These are phyloP conservation scores for Apamea epomidion DNA, from an alignment of 2,888 invertebrate genomes.

Conservation along the genomic window DNA sequence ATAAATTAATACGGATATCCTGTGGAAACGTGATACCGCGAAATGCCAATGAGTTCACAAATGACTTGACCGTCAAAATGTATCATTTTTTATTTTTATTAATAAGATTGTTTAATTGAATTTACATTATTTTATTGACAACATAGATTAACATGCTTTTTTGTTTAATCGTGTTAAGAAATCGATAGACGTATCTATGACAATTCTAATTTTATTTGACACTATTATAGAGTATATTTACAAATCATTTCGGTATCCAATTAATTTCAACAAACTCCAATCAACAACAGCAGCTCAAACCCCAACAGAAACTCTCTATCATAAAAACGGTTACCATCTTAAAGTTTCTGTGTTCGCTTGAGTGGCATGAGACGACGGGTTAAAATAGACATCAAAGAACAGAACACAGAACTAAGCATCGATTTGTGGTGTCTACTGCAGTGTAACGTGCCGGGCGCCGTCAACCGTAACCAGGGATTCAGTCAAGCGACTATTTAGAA, in stretches of 20 bases:
- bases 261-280: background rate
- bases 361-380: conserved; percentile 36
- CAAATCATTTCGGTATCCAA: background rate
- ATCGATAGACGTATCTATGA: background rate
- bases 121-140: background rate
- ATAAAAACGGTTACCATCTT: conserved; percentile 26
- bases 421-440: conserved; percentile 60
- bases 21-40: no score
- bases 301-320: background rate
- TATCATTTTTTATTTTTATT: background rate
- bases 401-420: conserved; percentile 41
- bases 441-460: conserved; percentile 37
- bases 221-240: background rate
- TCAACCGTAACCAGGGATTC: conserved; percentile 32
- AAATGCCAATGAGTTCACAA: background rate
- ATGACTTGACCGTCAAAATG: background rate
- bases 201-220: background rate
- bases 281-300: background rate
- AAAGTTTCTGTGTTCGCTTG: conserved; percentile 39
- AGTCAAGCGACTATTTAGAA: conserved; percentile 35
- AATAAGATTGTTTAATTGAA: background rate
- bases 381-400: conserved; percentile 64
- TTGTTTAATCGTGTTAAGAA: background rate
- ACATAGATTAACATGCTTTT: background rate
- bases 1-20: no score